These are phyloP conservation scores for Atta texana DNA, from an alignment of 1,140 invertebrate species.

Conservation along the genomic window DNA sequence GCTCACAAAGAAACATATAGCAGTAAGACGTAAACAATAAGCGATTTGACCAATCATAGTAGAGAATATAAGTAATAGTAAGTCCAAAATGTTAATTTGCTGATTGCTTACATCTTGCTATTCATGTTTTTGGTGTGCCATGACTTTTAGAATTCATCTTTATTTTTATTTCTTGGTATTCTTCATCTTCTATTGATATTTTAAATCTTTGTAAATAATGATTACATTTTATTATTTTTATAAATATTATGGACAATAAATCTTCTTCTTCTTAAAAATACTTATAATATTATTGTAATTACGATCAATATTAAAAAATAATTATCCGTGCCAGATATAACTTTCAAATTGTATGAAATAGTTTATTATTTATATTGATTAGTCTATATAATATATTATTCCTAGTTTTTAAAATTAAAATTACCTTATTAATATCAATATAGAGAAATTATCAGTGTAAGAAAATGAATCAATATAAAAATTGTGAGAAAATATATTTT, in stretches of 20 bases:
- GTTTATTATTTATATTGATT: conserved; percentile 6
- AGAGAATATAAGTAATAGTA: no score
- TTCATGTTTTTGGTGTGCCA: not conserved
- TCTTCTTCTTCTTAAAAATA: not conserved
- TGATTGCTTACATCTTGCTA: not conserved
- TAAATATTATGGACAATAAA: conserved; percentile 3
- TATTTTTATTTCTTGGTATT: not conserved
- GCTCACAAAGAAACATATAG: no score
- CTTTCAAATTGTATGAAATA: not conserved
- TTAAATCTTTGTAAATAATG: not conserved
- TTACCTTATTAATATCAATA: not conserved
- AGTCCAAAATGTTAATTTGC: no score
- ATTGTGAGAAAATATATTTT: not conserved
- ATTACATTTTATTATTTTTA: not conserved
- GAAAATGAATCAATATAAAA: conserved; percentile 4
- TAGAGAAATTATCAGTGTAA: not conserved
- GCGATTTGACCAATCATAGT: no score
- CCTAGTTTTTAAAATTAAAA: not conserved
- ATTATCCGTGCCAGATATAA: not conserved
- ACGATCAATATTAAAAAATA: not conserved
- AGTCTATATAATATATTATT: not conserved
- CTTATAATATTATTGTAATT: no score
- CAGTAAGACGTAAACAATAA: no score
- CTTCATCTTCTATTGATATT: not conserved
- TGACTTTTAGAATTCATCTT: not conserved